Conservation (phyloP, 92 coral and sea anemone genomes). For the Palythoa grandiflora region DNA sequence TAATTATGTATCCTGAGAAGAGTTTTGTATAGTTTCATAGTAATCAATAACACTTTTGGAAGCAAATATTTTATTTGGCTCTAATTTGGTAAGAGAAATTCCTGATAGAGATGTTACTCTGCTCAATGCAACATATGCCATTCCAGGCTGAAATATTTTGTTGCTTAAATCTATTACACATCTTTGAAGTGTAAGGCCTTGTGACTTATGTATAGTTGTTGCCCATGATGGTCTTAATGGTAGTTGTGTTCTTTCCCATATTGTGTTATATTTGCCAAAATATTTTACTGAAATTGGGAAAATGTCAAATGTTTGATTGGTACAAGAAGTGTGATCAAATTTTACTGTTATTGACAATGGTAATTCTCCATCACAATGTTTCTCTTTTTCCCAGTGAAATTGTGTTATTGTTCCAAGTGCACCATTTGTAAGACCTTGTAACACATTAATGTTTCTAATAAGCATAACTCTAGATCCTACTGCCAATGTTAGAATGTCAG, state of each 20-base stretch:
- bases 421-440: slow-evolving; percentile 68
- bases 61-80: slow-evolving; percentile 42
- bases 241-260: slow-evolving; percentile 63
- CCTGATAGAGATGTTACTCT: slow-evolving; percentile 51
- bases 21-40: slow-evolving; percentile 3
- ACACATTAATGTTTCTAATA: slow-evolving; percentile 43
- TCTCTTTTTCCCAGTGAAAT: background rate
- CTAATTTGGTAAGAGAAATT: slow-evolving; percentile 50
- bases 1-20: no score
- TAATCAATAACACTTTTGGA: slow-evolving; percentile 31
- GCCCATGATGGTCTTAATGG: slow-evolving; percentile 64
- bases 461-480: slow-evolving; percentile 58
- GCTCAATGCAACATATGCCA: slow-evolving; percentile 66
- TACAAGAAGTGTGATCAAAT: background rate
- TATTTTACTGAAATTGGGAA: slow-evolving; percentile 4
- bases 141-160: slow-evolving; percentile 54
- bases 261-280: slow-evolving; percentile 4
- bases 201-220: slow-evolving; percentile 1
- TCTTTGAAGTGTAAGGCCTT: slow-evolving; percentile 32
- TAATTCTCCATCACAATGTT: background rate
- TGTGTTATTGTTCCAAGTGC: slow-evolving; percentile 55
- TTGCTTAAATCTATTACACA: slow-evolving; percentile 15
- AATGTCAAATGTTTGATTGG: background rate
- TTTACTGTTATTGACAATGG: background rate
- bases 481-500: slow-evolving; percentile 32